These are phyloP conservation scores for Micrastur ruficollis DNA, from an alignment of 2,797 vertebrate genomes.

Conservation along the genomic window DNA sequence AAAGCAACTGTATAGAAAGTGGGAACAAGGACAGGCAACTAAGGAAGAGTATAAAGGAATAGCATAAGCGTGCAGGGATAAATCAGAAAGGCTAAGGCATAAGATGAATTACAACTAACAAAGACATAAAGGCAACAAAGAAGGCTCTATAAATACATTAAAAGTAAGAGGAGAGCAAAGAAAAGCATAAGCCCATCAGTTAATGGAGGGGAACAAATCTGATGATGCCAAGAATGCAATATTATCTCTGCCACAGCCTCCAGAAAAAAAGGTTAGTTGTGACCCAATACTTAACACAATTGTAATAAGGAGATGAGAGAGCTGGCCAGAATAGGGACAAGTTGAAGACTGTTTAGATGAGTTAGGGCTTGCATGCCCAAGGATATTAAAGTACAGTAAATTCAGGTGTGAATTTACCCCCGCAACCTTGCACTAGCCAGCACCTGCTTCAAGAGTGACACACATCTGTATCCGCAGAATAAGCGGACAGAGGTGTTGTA, in stretches of 20 bases:
- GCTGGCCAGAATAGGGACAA: not conserved
- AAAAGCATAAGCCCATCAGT: not conserved
- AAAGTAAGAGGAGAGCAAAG: not conserved
- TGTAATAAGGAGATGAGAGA: not conserved
- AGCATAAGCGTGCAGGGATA: not conserved
- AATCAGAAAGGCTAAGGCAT: constrained; percentile 10
- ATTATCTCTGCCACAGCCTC: not conserved
- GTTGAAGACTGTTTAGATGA: not conserved
- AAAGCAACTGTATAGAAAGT: not conserved
- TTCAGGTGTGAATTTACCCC: not conserved
- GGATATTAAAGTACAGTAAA: not conserved
- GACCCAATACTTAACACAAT: not conserved
- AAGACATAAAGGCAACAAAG: constrained; percentile 27
- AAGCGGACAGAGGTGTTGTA: not conserved
- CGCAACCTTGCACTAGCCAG: not conserved
- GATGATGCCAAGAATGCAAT: not conserved
- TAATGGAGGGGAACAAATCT: constrained; percentile 21
- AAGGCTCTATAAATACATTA: constrained; percentile 25
- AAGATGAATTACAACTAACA: constrained; percentile 35
- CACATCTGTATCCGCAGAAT: not conserved
- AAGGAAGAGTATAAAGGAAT: not conserved
- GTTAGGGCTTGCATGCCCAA: not conserved
- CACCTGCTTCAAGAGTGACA: not conserved
- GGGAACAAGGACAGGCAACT: constrained; percentile 22
- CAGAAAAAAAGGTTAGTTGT: not conserved